phyloP scores from a whole-genome alignment of 1,140 invertebrate genomes.

The Parasteatoda tepidariorum region DNA sequence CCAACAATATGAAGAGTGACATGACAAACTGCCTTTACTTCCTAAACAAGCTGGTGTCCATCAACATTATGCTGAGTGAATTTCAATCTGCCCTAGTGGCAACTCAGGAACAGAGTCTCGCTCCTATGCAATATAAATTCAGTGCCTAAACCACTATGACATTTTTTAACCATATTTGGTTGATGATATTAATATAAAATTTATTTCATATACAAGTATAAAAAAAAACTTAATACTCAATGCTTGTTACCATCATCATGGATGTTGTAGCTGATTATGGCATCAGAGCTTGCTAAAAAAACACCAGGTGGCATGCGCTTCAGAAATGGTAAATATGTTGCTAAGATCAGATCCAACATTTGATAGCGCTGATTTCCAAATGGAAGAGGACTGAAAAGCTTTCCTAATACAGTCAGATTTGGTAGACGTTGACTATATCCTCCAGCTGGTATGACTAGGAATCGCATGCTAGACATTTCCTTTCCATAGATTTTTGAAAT shows the following conservation, averaged over 20 bases:
- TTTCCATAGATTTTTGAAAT: conserved; percentile 66
- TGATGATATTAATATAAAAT: too few species aligned
- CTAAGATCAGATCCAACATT: conserved; percentile 71
- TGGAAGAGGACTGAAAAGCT: conserved; percentile 70
- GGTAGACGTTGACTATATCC: conserved; percentile 71
- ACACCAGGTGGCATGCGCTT: conserved; percentile 69
- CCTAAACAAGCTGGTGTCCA: too few species aligned
- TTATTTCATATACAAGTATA: too few species aligned
- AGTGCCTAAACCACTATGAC: too few species aligned
- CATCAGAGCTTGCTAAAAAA: conserved; percentile 71
- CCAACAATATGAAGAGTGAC: too few species aligned
- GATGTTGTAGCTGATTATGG: conserved; percentile 69
- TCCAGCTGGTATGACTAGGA: conserved; percentile 71
- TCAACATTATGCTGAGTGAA: too few species aligned
- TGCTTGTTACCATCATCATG: conserved; percentile 37
- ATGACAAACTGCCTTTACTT: too few species aligned
- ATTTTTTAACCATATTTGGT: too few species aligned
- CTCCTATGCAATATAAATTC: too few species aligned
- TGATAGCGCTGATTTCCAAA: conserved; percentile 64
- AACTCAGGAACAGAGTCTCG: too few species aligned
- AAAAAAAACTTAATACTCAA: too few species aligned
- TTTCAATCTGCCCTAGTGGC: too few species aligned
- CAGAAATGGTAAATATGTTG: conserved; percentile 70
- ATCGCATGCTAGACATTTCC: conserved; percentile 65
- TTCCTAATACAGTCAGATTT: conserved; percentile 69